A percentile compares a stretch with the other conserved stretches of the same genome.
phyloP scores from a whole-genome alignment of 1,140 invertebrate species.

The Charaxes varanes region DNA sequence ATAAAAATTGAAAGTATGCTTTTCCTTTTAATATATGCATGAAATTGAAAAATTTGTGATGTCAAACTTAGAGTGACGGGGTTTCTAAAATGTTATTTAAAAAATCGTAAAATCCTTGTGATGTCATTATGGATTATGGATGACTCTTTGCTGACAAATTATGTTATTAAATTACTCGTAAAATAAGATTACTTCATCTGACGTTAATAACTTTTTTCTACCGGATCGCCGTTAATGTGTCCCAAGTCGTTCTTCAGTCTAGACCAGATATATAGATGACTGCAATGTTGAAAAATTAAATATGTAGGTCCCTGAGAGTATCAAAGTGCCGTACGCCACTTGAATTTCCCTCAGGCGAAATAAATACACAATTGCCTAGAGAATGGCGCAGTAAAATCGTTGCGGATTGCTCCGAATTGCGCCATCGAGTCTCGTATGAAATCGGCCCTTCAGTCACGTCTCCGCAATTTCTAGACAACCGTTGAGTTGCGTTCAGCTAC shows the following conservation, averaged over 20 bases:
- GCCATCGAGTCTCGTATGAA: conserved; percentile 27
- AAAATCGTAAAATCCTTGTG: too few species aligned
- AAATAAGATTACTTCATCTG: too few species aligned
- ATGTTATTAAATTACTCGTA: too few species aligned
- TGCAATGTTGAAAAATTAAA: conserved; percentile 1
- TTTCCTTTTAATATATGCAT: too few species aligned
- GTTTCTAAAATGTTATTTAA: too few species aligned
- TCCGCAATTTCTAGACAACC: conserved; percentile 29
- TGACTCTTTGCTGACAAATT: too few species aligned
- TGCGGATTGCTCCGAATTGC: conserved; percentile 32
- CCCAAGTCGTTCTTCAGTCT: not conserved
- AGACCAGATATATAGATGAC: not conserved
- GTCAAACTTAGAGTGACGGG: too few species aligned
- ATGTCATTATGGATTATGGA: too few species aligned
- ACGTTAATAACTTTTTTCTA: too few species aligned
- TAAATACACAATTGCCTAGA: conserved; percentile 31
- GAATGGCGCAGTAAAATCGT: conserved; percentile 28
- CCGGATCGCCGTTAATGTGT: too few species aligned
- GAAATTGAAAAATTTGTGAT: too few species aligned
- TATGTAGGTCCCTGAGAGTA: conserved; percentile 3
- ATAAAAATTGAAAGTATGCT: too few species aligned
- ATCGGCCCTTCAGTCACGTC: conserved; percentile 35
- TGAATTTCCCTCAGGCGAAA: conserved; percentile 27
- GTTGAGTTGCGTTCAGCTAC: conserved; percentile 8
- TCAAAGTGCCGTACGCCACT: conserved; percentile 11